phyloP scores from a whole-genome alignment of 1,140 invertebrate genomes.

The Wasmannia auropunctata region DNA sequence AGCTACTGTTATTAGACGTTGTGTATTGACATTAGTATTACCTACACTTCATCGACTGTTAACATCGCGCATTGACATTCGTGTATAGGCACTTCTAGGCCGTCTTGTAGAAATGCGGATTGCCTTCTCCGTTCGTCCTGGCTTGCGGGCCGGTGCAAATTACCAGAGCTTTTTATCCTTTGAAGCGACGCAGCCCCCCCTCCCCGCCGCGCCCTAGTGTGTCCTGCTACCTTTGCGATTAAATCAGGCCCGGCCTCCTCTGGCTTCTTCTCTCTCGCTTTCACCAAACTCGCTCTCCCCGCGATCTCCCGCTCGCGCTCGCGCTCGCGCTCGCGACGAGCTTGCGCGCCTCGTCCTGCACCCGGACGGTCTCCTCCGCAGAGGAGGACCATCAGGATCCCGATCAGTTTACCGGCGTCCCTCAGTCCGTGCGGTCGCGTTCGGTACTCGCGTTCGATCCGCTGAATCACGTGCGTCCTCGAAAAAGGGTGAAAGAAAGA shows the following conservation, averaged over 20 bases:
- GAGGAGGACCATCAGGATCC: constrained; percentile 71
- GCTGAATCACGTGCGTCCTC: constrained; percentile 61
- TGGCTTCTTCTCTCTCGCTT: constrained; percentile 26
- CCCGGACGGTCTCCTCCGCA: constrained; percentile 62
- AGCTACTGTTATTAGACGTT: not conserved
- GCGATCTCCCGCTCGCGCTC: constrained; percentile 9
- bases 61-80: not conserved
- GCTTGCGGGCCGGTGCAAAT: constrained; percentile 55
- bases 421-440: constrained; percentile 67
- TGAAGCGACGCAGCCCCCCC: constrained; percentile 49
- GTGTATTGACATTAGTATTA: not conserved
- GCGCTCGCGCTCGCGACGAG: constrained; percentile 61
- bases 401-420: constrained; percentile 74
- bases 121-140: constrained; percentile 35
- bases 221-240: constrained; percentile 67
- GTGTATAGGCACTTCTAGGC: not conserved
- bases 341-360: constrained; percentile 73
- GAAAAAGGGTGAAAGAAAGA: constrained; percentile 24
- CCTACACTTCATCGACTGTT: not conserved
- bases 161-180: constrained; percentile 73
- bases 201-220: constrained; percentile 18
- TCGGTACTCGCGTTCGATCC: constrained; percentile 12
- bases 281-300: constrained; percentile 9
- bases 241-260: constrained; percentile 59
- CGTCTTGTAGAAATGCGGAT: constrained; percentile 31